Evolutionary conservation across 2,113 vertebrate genomes (phyloP), one percentile per base, ranked within the genome.

Genomic region (Dryoscopus gambensis): DNA sequence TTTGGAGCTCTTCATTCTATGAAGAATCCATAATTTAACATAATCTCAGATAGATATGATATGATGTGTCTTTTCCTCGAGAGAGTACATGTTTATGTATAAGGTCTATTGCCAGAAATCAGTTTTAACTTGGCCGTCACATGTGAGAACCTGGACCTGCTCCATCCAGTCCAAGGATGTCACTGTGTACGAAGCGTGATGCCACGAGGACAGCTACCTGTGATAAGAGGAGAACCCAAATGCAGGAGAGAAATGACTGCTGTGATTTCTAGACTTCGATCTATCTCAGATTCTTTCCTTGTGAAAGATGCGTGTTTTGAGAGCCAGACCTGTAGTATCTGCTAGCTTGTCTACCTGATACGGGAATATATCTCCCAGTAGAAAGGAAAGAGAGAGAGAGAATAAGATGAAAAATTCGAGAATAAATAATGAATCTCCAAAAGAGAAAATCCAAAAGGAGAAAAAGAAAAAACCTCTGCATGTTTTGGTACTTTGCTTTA

Each of bases 181-280:
- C 25, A 3, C 20, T 30, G 33, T 1, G 2, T 30, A 6, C 2
- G 8, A 55, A 35, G 22, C 15, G 24, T 28, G 64, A 15, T 15
- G 10, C 5, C 13, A n/a, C 64, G 25, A 62, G 63, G 31, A 20
- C 8, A 17, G 9, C 40, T 56, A 25, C 46, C 52, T 71, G 8
- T 50, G 62, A 4, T 7, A 31, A 8, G 8, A 21, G 37, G n/a
- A 33, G 24, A 88, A 5, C 35, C 28, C 35, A 42, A 42, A 52
- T 3, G 9, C 11, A 22, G 24, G 60, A 67, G 56, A 39, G 42
- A 31, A 75, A 37, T 0, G 0, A 31, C 19, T 50, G 28, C 24
- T 0, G 0, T 21, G 12, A 39, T 8, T 68, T 68, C n/a, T 20
- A 15, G 53, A 37, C 33, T 27, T 81, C 4, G 20, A 19, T 27